Percentiles rank a stretch among this genome's conserved stretches.
Conservation (phyloP, 2,888 invertebrate genomes). For the Aphrophora alni region DNA sequence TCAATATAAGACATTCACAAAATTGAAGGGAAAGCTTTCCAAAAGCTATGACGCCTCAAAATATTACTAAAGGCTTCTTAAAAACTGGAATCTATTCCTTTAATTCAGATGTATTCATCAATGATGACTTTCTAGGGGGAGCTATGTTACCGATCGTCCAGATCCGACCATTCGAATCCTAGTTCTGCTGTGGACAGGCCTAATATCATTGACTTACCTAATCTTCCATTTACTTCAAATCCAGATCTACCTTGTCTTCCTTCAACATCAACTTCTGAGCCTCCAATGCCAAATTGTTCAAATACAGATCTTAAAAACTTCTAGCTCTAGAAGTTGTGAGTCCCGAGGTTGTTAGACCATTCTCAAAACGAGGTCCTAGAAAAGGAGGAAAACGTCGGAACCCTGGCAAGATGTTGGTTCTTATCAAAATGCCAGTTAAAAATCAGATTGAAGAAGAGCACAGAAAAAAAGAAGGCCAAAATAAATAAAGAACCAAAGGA, state of each 20-base stretch:
- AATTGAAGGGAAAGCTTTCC: too few species aligned
- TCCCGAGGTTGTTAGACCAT: too few species aligned
- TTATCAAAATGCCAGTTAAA: constrained; percentile 35
- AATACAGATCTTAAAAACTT: too few species aligned
- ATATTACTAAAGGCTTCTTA: constrained; percentile 51
- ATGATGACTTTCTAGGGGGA: constrained; percentile 38
- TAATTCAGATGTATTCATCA: constrained; percentile 42
- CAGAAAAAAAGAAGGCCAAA: too few species aligned
- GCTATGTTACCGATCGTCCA: constrained; percentile 41
- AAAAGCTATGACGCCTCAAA: too few species aligned
- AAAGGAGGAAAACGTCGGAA: constrained; percentile 26
- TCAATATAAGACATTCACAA: too few species aligned
- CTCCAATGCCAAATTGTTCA: too few species aligned
- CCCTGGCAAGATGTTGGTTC: constrained; percentile 29
- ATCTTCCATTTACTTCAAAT: neutral
- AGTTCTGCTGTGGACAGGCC: too few species aligned
- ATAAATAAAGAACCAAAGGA: too few species aligned
- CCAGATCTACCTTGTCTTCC: too few species aligned
- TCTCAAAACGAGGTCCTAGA: too few species aligned
- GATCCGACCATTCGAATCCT: constrained; percentile 13
- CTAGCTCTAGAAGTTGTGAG: too few species aligned
- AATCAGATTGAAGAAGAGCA: constrained; percentile 28
- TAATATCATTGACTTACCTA: neutral
- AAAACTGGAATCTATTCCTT: constrained; percentile 52
- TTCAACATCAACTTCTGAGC: constrained; percentile 10